These are phyloP conservation scores for Eupeodes luniger DNA, from an alignment of 2,888 invertebrate genomes.

Conservation along the genomic window DNA sequence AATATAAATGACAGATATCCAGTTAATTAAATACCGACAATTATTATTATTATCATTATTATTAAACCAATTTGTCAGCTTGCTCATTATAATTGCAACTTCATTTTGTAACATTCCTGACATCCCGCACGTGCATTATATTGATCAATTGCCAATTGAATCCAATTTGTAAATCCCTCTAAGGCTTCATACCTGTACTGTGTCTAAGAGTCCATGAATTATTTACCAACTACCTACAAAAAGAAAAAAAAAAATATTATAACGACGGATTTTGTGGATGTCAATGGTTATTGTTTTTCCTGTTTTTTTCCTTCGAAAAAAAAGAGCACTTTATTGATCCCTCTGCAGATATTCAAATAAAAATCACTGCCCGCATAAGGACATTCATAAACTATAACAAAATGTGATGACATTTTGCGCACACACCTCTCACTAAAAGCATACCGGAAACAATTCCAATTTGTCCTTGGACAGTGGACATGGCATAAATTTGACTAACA, in stretches of 20 bases:
- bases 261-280: neutral
- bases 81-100: slow-evolving; percentile 15
- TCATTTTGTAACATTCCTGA: neutral
- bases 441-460: slow-evolving; percentile 10
- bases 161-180: slow-evolving; percentile 10
- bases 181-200: neutral
- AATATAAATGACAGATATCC: neutral
- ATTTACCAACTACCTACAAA: too few species aligned
- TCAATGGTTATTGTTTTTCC: neutral
- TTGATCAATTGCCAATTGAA: slow-evolving; percentile 5
- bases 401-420: slow-evolving; percentile 22
- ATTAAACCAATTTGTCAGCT: neutral
- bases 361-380: slow-evolving; percentile 7
- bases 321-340: slow-evolving; percentile 33
- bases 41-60: neutral
- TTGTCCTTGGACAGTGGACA: slow-evolving; percentile 6
- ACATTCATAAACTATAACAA: slow-evolving; percentile 22
- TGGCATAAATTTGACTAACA: neutral
- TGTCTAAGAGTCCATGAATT: neutral
- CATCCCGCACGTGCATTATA: slow-evolving; percentile 1
- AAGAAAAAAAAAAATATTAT: neutral
- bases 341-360: slow-evolving; percentile 33
- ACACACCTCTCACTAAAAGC: neutral
- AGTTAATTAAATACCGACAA: slow-evolving; percentile 12
- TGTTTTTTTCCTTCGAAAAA: neutral